phyloP scores from a whole-genome alignment of 2,888 invertebrate genomes.

The Drepanosiphum platanoidis region DNA sequence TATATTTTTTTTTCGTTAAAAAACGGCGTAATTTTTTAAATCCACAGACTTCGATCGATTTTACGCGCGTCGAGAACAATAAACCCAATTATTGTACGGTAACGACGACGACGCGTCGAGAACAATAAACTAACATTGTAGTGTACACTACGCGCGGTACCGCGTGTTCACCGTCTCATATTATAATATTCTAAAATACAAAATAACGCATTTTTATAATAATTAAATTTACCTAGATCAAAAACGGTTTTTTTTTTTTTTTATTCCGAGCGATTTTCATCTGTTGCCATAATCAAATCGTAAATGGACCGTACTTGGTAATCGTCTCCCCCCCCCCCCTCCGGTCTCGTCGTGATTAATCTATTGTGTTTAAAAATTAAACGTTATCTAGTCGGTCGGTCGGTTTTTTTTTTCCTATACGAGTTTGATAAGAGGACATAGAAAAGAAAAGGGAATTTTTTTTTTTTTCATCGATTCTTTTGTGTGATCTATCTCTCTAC shows the following conservation, averaged over 20 bases:
- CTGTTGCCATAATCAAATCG: background rate
- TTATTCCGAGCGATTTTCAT: background rate
- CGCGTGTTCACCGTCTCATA: no score
- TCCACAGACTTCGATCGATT: no score
- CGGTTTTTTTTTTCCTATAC: background rate
- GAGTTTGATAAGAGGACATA: background rate
- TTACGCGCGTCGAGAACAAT: no score
- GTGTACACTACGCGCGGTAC: background rate
- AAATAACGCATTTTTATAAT: no score
- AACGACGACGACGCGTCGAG: no score
- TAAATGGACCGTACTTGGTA: background rate
- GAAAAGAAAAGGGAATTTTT: background rate
- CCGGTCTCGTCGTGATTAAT: no score
- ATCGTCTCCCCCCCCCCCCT: background rate
- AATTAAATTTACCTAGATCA: background rate
- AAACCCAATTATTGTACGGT: no score
- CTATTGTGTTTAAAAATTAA: background rate
- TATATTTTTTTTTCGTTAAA: no score
- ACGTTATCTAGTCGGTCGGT: background rate
- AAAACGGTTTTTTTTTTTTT: background rate
- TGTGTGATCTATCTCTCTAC: slow-evolving; percentile 12
- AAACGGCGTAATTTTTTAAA: no score
- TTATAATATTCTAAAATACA: background rate
- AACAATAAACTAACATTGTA: no score
- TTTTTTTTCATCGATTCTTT: background rate